These are phyloP conservation scores for Nephrocerus scutellatus DNA, from an alignment of 2,888 invertebrate species.

Conservation along the genomic window DNA sequence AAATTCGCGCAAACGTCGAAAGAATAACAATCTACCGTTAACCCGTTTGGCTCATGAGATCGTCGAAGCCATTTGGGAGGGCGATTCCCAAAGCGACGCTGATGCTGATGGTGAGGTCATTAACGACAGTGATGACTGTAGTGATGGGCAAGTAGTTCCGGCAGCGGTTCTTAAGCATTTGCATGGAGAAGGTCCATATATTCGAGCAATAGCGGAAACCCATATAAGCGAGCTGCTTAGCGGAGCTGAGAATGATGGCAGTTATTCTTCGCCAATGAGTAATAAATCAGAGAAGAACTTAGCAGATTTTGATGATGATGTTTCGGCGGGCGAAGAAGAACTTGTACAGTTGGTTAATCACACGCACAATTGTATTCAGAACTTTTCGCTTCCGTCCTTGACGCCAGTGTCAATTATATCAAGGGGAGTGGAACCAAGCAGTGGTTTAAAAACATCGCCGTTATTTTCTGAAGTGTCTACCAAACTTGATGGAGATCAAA, in stretches of 20 bases:
- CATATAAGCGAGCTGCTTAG: conserved; percentile 48
- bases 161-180: conserved; percentile 47
- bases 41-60: conserved; percentile 47
- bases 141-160: conserved; percentile 43
- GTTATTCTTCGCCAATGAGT: conserved; percentile 86
- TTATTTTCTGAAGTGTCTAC: too few species aligned
- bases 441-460: too few species aligned
- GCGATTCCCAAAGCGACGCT: conserved; percentile 53
- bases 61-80: conserved; percentile 57
- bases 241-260: conserved; percentile 71
- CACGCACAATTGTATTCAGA: conserved; percentile 47
- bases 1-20: conserved; percentile 42
- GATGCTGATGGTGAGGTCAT: conserved; percentile 45
- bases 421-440: too few species aligned
- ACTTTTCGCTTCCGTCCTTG: too few species aligned
- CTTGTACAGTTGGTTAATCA: conserved; percentile 68
- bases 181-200: conserved; percentile 50
- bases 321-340: conserved; percentile 82
- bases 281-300: conserved; percentile 91
- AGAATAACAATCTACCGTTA: conserved; percentile 38
- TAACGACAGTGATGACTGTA: conserved; percentile 47
- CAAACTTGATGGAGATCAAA: conserved; percentile 17
- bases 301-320: conserved; percentile 89
- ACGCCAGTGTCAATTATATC: conserved; percentile 17
- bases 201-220: conserved; percentile 48